phyloP scores from a whole-genome alignment of 2,888 invertebrate species.

The Leucozona laternaria region DNA sequence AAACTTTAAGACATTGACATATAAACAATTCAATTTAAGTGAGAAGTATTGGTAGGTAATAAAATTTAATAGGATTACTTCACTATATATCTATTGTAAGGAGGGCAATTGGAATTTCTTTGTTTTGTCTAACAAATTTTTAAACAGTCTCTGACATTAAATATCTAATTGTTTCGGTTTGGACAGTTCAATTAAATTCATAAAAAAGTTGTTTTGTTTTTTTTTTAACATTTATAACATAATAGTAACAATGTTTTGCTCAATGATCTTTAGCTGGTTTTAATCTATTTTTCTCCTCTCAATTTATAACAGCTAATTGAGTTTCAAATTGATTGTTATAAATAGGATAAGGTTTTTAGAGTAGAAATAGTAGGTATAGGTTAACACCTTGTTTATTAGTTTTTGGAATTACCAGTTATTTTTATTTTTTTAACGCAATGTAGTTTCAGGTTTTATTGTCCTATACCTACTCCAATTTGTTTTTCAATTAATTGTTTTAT shows the following conservation, averaged over 20 bases:
- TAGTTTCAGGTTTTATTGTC: too few species aligned
- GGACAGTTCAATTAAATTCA: not conserved
- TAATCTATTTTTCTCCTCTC: not conserved
- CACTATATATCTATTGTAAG: not conserved
- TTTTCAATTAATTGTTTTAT: too few species aligned
- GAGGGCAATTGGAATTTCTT: not conserved
- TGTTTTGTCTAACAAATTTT: not conserved
- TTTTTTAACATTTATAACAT: not conserved
- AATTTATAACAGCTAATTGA: not conserved
- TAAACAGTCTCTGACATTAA: not conserved
- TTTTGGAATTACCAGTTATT: too few species aligned
- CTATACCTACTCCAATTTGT: too few species aligned
- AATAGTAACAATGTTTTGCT: not conserved
- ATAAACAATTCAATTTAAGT: not conserved
- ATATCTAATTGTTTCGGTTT: not conserved
- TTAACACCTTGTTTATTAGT: too few species aligned
- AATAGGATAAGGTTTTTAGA: too few species aligned
- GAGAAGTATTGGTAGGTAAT: not conserved
- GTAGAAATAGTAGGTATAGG: too few species aligned
- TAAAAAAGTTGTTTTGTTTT: not conserved
- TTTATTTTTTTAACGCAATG: too few species aligned
- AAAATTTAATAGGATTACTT: not conserved
- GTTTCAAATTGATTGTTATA: not conserved
- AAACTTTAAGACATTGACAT: constrained; percentile 3
- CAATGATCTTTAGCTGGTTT: not conserved